phyloP scores from a whole-genome alignment of 2,113 vertebrate genomes.

The Mormoops blainvillei region DNA sequence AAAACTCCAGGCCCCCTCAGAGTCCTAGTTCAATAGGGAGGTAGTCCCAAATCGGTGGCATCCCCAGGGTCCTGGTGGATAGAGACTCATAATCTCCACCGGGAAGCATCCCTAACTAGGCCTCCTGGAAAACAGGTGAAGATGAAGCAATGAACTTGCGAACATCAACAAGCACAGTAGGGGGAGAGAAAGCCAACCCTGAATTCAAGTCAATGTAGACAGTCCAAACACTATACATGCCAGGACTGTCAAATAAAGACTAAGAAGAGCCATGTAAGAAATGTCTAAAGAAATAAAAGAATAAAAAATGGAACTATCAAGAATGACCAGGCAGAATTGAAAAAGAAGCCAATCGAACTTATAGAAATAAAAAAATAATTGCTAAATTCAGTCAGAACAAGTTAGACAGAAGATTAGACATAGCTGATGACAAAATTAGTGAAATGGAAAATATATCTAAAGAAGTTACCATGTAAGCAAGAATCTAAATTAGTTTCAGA shows the following conservation, averaged over 20 bases:
- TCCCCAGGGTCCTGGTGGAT: neutral
- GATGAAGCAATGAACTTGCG: neutral
- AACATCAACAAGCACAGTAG: neutral
- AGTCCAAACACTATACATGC: neutral
- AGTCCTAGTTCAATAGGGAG: neutral
- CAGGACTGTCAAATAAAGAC: neutral
- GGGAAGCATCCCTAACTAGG: neutral
- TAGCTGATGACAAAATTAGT: neutral
- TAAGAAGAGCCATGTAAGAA: neutral
- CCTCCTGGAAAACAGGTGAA: neutral
- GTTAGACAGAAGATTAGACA: neutral
- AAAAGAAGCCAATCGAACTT: conserved; percentile 6
- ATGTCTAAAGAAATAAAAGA: neutral
- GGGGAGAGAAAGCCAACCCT: neutral
- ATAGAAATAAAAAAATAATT: conserved; percentile 26
- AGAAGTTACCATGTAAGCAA: conserved; percentile 7
- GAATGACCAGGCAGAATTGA: neutral
- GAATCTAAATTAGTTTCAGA: neutral
- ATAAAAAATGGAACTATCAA: neutral
- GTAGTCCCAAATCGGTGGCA: neutral
- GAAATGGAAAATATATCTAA: neutral
- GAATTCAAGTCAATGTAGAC: neutral
- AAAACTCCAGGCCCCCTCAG: neutral
- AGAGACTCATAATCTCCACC: neutral
- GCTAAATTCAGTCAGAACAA: neutral